phyloP scores from a whole-genome alignment of 2,113 vertebrate species.

The Actinemys pallida region DNA sequence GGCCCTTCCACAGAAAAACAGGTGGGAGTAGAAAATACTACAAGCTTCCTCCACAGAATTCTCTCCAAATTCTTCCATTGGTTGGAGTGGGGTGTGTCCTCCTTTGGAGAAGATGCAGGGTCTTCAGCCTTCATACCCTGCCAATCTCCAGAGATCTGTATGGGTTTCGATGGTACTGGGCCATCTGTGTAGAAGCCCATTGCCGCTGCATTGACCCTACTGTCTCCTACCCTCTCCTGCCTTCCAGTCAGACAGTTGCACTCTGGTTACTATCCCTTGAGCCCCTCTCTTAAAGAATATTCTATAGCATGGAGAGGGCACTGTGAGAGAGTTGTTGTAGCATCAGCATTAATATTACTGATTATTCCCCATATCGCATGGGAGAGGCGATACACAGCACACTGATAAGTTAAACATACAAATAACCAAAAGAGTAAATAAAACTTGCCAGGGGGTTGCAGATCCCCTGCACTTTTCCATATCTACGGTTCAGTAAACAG shows the following conservation, averaged over 20 bases:
- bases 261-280: background rate
- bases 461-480: slow-evolving; percentile 18
- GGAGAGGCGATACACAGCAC: slow-evolving; percentile 46
- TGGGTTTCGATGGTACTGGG: background rate
- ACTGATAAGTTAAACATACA: slow-evolving; percentile 51
- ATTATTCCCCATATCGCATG: slow-evolving; percentile 29
- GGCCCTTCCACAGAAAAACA: slow-evolving; percentile 2
- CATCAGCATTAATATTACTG: slow-evolving; percentile 51
- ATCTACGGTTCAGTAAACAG: slow-evolving; percentile 11
- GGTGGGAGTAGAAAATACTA: background rate
- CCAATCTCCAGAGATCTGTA: background rate
- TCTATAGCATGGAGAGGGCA: background rate
- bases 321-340: slow-evolving; percentile 13
- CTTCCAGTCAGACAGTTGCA: background rate
- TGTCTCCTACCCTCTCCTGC: background rate
- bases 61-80: slow-evolving; percentile 9
- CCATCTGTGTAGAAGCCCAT: background rate
- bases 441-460: slow-evolving; percentile 38
- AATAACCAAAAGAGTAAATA: slow-evolving; percentile 53
- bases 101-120: background rate
- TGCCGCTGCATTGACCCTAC: background rate
- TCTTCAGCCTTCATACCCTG: background rate
- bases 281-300: background rate
- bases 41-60: slow-evolving; percentile 31
- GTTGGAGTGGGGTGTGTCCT: slow-evolving; percentile 34